phyloP scores from a whole-genome alignment of 1,140 invertebrate genomes.

The Polypedilum pembai region DNA sequence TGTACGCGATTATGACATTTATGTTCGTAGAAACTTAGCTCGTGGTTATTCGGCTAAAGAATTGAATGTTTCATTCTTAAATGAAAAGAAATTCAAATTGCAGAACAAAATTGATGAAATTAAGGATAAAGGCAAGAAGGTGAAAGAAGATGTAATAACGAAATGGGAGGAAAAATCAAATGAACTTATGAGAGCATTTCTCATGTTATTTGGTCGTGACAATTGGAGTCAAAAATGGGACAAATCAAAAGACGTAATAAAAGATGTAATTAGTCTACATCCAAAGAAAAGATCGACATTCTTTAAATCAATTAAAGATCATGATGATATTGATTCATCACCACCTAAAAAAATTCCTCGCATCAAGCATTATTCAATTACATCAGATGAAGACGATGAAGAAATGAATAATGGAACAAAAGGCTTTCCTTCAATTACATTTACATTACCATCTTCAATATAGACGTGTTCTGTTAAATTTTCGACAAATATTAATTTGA shows the following conservation, averaged over 20 bases:
- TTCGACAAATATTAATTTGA: not conserved
- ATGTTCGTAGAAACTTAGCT: conserved; percentile 92
- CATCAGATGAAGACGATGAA: conserved; percentile 15
- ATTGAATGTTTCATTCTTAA: conserved; percentile 95
- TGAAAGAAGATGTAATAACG: conserved; percentile 79
- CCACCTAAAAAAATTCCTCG: not conserved
- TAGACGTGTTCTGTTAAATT: not conserved
- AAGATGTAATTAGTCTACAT: conserved; percentile 79
- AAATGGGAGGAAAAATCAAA: conserved; percentile 96
- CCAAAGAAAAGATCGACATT: not conserved
- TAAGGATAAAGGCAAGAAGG: conserved; percentile 83
- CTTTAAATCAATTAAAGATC: not conserved
- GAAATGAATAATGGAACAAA: not conserved
- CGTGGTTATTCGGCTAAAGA: conserved; percentile 97
- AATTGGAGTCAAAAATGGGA: conserved; percentile 82
- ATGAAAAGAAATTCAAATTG: conserved; percentile 86
- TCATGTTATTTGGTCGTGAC: conserved; percentile 85
- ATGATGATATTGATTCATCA: not conserved
- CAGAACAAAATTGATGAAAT: conserved; percentile 94
- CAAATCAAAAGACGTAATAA: conserved; percentile 76
- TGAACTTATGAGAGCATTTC: conserved; percentile 90
- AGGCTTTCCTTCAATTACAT: conserved; percentile 7
- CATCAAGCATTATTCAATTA: conserved; percentile 5
- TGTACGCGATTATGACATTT: conserved; percentile 97
- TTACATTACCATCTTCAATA: not conserved